phyloP scores from a whole-genome alignment of 2,113 vertebrate species.

The Strix aluco region DNA sequence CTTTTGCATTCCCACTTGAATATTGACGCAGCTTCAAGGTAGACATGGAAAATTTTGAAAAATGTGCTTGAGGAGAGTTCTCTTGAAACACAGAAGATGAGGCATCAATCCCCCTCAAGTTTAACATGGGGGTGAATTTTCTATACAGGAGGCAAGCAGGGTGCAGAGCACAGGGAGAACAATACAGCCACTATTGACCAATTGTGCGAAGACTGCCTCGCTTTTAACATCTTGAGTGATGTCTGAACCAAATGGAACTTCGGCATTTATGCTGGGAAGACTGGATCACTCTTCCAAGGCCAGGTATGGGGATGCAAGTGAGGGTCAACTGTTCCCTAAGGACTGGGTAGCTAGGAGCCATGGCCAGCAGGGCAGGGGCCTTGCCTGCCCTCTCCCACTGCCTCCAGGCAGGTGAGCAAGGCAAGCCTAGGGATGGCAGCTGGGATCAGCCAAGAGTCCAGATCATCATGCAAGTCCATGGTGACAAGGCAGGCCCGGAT shows the following conservation, averaged over 20 bases:
- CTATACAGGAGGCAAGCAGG: neutral
- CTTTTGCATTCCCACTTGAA: neutral
- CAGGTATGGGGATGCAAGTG: neutral
- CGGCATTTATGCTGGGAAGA: neutral
- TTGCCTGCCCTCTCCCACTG: neutral
- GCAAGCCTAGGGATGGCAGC: neutral
- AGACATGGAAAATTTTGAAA: neutral
- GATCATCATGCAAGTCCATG: neutral
- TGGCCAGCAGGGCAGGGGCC: neutral
- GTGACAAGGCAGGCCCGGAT: neutral
- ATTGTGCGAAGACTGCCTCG: rapidly evolving
- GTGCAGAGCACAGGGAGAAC: neutral
- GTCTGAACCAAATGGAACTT: neutral
- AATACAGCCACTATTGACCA: neutral
- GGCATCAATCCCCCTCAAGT: neutral
- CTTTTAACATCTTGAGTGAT: neutral
- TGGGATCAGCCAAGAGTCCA: neutral
- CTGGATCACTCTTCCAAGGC: neutral
- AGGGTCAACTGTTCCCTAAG: neutral
- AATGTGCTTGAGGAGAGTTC: neutral
- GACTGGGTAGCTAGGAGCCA: neutral
- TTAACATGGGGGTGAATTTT: neutral
- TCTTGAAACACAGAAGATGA: neutral
- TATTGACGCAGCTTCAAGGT: neutral
- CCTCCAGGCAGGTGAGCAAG: neutral